A percentile compares a stretch with the other conserved stretches of the same genome.
Conservation (phyloP, 1,140 invertebrate species). For the Atopsyche davidsoni region DNA sequence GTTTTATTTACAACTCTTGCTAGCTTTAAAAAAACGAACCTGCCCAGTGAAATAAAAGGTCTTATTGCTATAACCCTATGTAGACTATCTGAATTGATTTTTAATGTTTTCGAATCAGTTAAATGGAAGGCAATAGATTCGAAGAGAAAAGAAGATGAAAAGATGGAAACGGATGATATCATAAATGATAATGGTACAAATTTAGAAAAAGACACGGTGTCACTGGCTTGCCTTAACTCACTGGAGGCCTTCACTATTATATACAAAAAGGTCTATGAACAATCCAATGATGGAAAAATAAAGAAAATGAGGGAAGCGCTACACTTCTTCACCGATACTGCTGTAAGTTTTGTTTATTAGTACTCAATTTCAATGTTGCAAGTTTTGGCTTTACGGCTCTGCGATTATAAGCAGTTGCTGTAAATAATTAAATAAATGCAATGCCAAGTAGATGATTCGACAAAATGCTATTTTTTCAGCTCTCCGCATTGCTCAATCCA, state of each 20-base stretch:
- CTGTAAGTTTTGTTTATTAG: conserved; percentile 20
- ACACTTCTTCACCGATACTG: conserved; percentile 8
- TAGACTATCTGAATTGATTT: conserved; percentile 1
- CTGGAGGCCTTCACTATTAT: conserved; percentile 7
- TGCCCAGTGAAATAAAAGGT: conserved; percentile 12
- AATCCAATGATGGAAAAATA: conserved; percentile 5
- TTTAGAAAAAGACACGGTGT: not conserved
- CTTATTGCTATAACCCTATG: conserved; percentile 5
- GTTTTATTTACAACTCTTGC: conserved; percentile 8
- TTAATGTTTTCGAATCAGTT: conserved; percentile 3
- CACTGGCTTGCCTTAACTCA: conserved; percentile 7
- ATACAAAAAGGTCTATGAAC: no score
- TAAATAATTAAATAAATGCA: no score
- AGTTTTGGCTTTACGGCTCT: no score
- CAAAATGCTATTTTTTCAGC: conserved; percentile 9
- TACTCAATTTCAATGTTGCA: no score
- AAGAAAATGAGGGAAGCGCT: conserved; percentile 17
- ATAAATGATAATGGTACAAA: no score
- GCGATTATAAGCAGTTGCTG: no score
- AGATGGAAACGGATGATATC: conserved; percentile 7
- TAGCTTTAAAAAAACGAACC: conserved; percentile 17
- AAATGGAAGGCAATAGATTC: conserved; percentile 12
- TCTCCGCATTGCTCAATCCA: not conserved
- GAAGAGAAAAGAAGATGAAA: conserved; percentile 2
- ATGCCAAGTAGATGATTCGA: no score